phyloP scores from a whole-genome alignment of 2,797 vertebrate species.

The Propithecus deckenii region DNA sequence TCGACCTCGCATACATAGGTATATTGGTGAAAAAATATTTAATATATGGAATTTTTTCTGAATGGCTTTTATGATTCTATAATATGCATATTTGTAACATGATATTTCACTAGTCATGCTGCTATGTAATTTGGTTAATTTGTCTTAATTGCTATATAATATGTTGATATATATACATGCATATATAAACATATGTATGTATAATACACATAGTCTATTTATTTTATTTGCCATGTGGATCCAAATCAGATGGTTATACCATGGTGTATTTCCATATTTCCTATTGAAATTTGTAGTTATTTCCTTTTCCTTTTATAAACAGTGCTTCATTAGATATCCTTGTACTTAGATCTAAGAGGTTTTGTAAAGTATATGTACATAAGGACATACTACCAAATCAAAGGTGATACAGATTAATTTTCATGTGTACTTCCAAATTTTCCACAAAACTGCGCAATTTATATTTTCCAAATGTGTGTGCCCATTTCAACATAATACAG shows the following conservation, averaged over 20 bases:
- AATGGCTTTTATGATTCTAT: neutral
- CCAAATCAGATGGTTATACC: neutral
- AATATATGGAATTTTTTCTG: neutral
- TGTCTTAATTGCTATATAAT: neutral
- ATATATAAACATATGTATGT: neutral
- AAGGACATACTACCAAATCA: neutral
- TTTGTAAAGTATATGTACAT: neutral
- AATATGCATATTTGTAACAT: neutral
- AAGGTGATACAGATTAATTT: neutral
- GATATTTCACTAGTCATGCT: neutral
- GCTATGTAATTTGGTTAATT: neutral
- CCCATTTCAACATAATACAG: neutral
- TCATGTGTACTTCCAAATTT: slow-evolving; percentile 36
- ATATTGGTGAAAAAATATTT: neutral
- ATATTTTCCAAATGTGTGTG: neutral
- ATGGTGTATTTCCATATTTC: neutral
- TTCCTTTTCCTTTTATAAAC: neutral
- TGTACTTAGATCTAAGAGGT: neutral
- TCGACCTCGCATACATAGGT: neutral
- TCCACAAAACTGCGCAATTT: neutral
- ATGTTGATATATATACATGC: neutral
- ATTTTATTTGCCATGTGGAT: neutral
- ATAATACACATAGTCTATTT: slow-evolving; percentile 19
- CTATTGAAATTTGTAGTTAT: neutral
- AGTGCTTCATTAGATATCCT: neutral